Conservation (phyloP, 2,797 vertebrate species). For the Pseudomugil gertrudae region DNA sequence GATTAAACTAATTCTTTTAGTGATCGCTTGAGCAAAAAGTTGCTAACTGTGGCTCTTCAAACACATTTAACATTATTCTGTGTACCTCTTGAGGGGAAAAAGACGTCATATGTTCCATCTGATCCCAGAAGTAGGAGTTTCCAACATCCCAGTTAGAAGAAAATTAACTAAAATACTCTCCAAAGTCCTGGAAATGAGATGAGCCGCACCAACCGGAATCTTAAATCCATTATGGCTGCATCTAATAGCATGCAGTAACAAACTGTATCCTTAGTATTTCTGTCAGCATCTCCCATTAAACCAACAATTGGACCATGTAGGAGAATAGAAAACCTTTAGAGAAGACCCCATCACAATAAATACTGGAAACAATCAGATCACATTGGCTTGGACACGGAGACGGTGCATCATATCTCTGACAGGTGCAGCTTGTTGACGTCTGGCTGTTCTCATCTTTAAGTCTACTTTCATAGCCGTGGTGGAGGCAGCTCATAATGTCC, state of each 20-base stretch:
- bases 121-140: neutral
- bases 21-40: too few relatives aligned
- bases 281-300: too few relatives aligned
- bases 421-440: constrained; percentile 1
- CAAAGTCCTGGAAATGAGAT: neutral
- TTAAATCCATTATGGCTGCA: too few relatives aligned
- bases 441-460: constrained; percentile 8
- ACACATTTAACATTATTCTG: too few relatives aligned
- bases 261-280: too few relatives aligned
- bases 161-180: neutral
- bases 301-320: neutral
- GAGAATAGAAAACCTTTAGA: neutral
- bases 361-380: constrained; percentile 2
- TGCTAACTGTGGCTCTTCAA: too few relatives aligned
- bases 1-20: too few relatives aligned
- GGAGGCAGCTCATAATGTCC: constrained; percentile 7
- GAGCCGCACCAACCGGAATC: too few relatives aligned
- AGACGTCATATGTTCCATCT: neutral
- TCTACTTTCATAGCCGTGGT: constrained; percentile 3
- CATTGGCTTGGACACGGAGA: constrained; percentile 8
- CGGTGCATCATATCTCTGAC: too few relatives aligned
- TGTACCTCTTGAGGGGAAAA: too few relatives aligned
- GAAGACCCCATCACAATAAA: neutral
- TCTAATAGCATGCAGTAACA: too few relatives aligned
- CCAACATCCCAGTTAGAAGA: neutral